Evolutionary conservation across 2,113 vertebrate species (phyloP).

Genomic region (Chlorocebus sabaeus): DNA sequence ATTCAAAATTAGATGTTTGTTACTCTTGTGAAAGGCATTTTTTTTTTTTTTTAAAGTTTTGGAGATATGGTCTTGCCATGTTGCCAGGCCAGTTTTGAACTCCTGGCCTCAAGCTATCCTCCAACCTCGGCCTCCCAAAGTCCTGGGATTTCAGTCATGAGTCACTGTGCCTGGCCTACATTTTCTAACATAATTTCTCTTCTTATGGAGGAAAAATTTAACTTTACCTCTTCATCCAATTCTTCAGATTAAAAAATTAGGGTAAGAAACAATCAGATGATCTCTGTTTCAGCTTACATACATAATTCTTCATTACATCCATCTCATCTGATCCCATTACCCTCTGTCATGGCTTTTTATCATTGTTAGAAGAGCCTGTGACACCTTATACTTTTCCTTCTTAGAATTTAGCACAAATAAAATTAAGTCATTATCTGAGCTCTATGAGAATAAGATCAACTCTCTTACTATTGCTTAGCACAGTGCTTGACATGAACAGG

Average conservation of each 20-base stretch:
- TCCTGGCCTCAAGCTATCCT: too few relatives aligned
- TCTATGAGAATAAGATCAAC: neutral
- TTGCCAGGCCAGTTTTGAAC: too few relatives aligned
- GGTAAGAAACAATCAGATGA: neutral
- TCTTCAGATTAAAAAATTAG: neutral
- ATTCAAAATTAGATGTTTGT: neutral
- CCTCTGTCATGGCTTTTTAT: neutral
- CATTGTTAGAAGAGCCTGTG: neutral
- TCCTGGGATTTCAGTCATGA: too few relatives aligned
- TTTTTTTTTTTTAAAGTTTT: too few relatives aligned
- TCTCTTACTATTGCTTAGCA: neutral
- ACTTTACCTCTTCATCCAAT: slow-evolving; percentile 14
- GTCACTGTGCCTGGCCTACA: neutral
- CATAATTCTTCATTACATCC: neutral
- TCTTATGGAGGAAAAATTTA: neutral
- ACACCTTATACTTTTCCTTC: neutral
- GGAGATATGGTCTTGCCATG: too few relatives aligned
- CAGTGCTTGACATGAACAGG: neutral
- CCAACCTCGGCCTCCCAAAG: too few relatives aligned
- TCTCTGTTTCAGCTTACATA: neutral
- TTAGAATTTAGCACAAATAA: slow-evolving; percentile 2
- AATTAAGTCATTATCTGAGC: neutral
- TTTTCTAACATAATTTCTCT: slow-evolving; percentile 29
- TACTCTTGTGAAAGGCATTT: neutral
- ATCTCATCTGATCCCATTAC: neutral